phyloP scores from a whole-genome alignment of 2,113 vertebrate species.

The Origma solitaria region DNA sequence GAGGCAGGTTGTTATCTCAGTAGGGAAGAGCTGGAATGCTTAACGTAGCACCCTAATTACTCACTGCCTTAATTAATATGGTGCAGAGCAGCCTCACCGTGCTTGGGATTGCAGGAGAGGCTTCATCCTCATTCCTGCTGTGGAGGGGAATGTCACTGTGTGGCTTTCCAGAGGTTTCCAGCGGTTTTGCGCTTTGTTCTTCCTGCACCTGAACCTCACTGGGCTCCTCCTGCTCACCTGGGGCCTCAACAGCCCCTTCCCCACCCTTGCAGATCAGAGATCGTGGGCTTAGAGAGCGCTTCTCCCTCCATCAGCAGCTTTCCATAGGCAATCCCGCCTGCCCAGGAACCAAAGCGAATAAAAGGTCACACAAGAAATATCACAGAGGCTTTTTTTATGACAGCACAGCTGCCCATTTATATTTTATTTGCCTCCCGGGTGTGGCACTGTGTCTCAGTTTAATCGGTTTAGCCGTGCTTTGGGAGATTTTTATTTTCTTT shows the following conservation, averaged over 20 bases:
- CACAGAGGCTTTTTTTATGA: neutral
- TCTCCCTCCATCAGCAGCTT: neutral
- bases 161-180: neutral
- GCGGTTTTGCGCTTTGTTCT: neutral
- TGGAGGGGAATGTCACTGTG: accelerated
- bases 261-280: neutral
- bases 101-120: neutral
- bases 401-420: neutral
- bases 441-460: neutral
- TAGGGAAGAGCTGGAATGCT: neutral
- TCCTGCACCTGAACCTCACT: neutral
- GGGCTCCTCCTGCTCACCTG: neutral
- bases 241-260: neutral
- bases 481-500: slow-evolving; percentile 49
- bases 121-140: neutral
- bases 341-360: neutral
- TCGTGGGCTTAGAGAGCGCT: neutral
- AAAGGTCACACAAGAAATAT: slow-evolving; percentile 36
- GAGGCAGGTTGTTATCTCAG: neutral
- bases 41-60: accelerated
- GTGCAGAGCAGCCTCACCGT: accelerated
- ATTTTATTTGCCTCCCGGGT: slow-evolving; percentile 18
- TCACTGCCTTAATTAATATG: neutral
- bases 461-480: slow-evolving; percentile 7
- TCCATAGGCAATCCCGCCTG: neutral